These are phyloP conservation scores for Pogonognathellus flavescens DNA, from an alignment of 1,140 invertebrate genomes.

Conservation along the genomic window DNA sequence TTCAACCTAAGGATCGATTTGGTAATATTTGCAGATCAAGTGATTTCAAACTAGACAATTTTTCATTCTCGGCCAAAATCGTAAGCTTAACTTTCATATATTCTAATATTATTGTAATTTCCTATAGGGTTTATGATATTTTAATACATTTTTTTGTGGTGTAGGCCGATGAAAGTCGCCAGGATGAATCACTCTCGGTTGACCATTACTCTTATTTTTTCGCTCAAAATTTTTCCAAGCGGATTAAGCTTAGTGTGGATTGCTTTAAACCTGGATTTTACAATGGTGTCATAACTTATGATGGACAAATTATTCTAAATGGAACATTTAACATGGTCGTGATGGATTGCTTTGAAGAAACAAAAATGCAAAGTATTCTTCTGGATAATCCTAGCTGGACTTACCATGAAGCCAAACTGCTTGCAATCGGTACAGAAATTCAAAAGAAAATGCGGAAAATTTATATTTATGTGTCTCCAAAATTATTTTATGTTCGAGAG, in stretches of 20 bases:
- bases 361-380: constrained; percentile 48
- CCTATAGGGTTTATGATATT: not conserved
- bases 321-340: constrained; percentile 62
- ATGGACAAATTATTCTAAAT: constrained; percentile 53
- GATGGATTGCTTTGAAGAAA: constrained; percentile 56
- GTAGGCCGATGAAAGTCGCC: constrained; percentile 51
- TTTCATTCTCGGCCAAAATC: constrained; percentile 39
- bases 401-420: constrained; percentile 60
- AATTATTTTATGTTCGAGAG: constrained; percentile 91
- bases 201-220: constrained; percentile 17
- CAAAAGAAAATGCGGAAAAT: constrained; percentile 83
- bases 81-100: not conserved
- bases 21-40: constrained; percentile 58
- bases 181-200: not conserved
- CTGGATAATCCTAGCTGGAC: constrained; percentile 47
- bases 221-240: not conserved
- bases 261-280: constrained; percentile 56
- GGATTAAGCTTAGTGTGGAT: constrained; percentile 30
- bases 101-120: too few relatives aligned
- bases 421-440: constrained; percentile 44
- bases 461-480: constrained; percentile 87
- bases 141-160: not conserved
- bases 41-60: constrained; percentile 52
- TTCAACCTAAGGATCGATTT: constrained; percentile 63
- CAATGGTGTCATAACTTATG: constrained; percentile 54